Conservation (phyloP, 2,888 invertebrate genomes). For the Podotricha telesiphe region DNA sequence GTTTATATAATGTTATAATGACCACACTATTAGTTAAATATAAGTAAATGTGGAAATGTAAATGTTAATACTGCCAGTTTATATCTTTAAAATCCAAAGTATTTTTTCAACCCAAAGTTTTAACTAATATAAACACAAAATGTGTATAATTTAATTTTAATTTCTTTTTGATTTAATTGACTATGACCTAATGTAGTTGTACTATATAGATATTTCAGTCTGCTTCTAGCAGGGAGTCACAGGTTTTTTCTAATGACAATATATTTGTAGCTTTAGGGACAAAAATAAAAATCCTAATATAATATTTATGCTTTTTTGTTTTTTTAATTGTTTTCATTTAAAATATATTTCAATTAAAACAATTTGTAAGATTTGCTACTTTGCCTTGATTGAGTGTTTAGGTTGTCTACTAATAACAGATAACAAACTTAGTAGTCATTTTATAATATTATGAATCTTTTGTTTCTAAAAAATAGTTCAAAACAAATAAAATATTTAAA, state of each 20-base stretch:
- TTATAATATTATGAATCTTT: not conserved
- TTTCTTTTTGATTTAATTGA: not conserved
- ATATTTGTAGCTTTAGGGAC: too few species aligned
- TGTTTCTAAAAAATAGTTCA: constrained; percentile 7
- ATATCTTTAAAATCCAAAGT: constrained; percentile 27
- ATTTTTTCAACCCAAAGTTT: constrained; percentile 31
- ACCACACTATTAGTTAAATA: constrained; percentile 4
- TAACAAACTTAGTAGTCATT: too few species aligned
- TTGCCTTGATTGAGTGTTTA: not conserved
- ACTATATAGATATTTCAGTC: not conserved
- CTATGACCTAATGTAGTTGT: not conserved
- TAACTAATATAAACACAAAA: constrained; percentile 1
- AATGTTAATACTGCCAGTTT: constrained; percentile 27
- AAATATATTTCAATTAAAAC: too few species aligned
- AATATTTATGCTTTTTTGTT: too few species aligned
- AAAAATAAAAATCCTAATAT: too few species aligned
- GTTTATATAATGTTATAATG: not conserved
- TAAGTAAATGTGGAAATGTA: not conserved
- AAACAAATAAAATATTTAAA: constrained; percentile 1
- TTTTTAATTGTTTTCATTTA: too few species aligned
- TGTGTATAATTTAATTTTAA: not conserved
- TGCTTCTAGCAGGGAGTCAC: too few species aligned
- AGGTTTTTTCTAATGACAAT: too few species aligned
- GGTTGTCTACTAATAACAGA: too few species aligned
- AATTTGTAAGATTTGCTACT: not conserved